Evolutionary conservation across 2,113 vertebrate genomes (phyloP), one percentile per base, ranked within the genome.

Genomic region (Dasypus novemcinctus): DNA sequence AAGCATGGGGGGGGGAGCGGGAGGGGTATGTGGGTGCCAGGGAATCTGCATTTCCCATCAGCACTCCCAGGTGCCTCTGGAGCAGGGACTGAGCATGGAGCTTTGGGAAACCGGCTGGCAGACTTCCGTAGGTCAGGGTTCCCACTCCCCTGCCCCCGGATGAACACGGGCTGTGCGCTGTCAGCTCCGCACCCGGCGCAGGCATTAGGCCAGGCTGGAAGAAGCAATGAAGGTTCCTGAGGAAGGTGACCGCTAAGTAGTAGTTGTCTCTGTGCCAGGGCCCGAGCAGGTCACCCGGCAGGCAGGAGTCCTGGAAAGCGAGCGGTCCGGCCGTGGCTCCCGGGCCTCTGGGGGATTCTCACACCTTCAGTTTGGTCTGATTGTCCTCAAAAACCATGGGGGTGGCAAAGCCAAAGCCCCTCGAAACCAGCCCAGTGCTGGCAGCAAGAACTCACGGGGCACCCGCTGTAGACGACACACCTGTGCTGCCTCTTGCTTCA

Each of bases 1-100:
- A 10, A 25, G 20, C 36, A 49, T 3, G 31, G 43, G 46, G 46
- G 7, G 38, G n/a, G n/a, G n/a, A 59, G 68, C 36, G 11, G 0
- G 33, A 49, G 31, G 23, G 18, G 0, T 3, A 0, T 1, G 6
- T 2, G 11, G 38, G 11, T 31, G 10, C 43, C 3, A 6, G 68
- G 43, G 59, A 17, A 9, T 11, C 63, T 12, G 21, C 36, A 8
- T 14, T 41, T 21, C 11, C 61, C 52, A 4, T 21, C 66, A 2
- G 1, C 36, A 12, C 33, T 36, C 41, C 31, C 20, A 4, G 23
- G 13, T 2, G 38, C 14, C 27, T 69, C 41, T 13, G 1, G 61
- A 64, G 18, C 27, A n/a, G 2, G 27, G 41, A 23, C 61, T 57
- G 85, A 61, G 84, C 10, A n/a, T 49, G 0, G 5, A n/a, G 29